Conservation (phyloP, 2,888 invertebrate species). For the Escarpia spicata region DNA sequence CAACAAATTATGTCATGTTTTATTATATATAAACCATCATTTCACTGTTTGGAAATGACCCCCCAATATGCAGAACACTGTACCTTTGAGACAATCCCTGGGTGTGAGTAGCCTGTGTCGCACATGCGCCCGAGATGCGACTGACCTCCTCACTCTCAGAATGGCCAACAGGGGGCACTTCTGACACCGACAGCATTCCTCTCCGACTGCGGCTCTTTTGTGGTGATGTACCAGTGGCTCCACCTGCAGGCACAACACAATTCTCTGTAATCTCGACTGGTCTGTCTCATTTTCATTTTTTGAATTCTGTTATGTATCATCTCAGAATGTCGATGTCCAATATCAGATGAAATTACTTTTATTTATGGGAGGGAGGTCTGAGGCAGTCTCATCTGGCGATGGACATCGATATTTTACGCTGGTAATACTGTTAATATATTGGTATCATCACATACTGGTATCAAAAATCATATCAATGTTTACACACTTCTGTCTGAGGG, state of each 20-base stretch:
- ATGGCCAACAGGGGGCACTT: neutral
- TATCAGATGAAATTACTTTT: too few species aligned
- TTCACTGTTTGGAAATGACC: too few species aligned
- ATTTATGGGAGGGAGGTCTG: too few species aligned
- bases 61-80: neutral
- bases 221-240: neutral
- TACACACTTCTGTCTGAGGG: too few species aligned
- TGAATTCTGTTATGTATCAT: neutral
- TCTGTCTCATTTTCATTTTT: neutral
- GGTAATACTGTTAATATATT: too few species aligned
- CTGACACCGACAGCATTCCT: neutral
- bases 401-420: too few species aligned
- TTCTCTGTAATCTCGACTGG: neutral
- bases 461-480: too few species aligned
- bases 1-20: neutral
- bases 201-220: neutral
- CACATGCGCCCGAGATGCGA: neutral
- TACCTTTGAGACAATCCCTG: constrained; percentile 1
- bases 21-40: neutral
- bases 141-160: constrained; percentile 4
- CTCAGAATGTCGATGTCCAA: too few species aligned
- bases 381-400: too few species aligned
- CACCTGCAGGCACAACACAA: neutral
- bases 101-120: neutral
- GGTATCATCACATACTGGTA: too few species aligned